Conservation (phyloP, 2,113 vertebrate genomes). For the Gallinago jamesoni region DNA sequence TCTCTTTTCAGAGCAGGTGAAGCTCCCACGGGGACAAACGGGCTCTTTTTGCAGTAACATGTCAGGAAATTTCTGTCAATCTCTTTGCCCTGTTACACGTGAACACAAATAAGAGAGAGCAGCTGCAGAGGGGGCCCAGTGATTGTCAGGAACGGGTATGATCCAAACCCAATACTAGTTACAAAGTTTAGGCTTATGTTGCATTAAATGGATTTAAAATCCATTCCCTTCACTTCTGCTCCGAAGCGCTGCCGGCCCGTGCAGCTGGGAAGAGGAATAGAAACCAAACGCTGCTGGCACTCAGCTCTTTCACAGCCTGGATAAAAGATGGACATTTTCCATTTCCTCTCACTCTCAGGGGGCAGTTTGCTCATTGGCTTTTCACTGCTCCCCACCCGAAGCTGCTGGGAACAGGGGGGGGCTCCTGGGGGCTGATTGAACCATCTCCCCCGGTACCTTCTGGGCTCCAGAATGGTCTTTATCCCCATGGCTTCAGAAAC, state of each 20-base stretch:
- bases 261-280: neutral
- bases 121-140: neutral
- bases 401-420: neutral
- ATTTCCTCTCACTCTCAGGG: neutral
- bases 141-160: slow-evolving; percentile 3
- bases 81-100: neutral
- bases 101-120: neutral
- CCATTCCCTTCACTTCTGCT: slow-evolving; percentile 23
- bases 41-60: too few relatives aligned
- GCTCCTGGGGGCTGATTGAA: neutral
- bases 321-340: neutral
- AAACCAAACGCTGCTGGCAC: neutral
- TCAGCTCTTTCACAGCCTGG: neutral
- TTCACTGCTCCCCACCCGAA: neutral
- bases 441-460: neutral
- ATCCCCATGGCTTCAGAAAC: neutral
- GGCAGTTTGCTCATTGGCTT: neutral
- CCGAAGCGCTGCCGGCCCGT: neutral
- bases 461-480: neutral
- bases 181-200: neutral
- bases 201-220: slow-evolving; percentile 32
- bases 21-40: too few relatives aligned
- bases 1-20: too few relatives aligned
- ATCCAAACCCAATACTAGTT: neutral
- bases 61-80: neutral